These are phyloP conservation scores for Acleris holmiana DNA, from an alignment of 2,888 invertebrate genomes.

Conservation along the genomic window DNA sequence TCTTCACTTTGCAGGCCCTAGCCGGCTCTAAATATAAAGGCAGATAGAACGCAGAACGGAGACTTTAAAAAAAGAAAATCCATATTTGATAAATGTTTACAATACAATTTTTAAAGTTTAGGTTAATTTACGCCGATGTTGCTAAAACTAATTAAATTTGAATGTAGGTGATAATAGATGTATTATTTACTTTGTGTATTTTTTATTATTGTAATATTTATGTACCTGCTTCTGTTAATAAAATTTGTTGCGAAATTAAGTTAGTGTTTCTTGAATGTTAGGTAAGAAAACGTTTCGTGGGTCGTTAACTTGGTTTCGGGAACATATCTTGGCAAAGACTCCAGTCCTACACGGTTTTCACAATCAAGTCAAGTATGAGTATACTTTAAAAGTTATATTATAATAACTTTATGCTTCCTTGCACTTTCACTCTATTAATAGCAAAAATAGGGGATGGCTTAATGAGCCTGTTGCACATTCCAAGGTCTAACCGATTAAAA, in stretches of 20 bases:
- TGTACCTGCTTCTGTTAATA: slow-evolving; percentile 61
- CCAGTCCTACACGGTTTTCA: too few relatives aligned
- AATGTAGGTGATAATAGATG: slow-evolving; percentile 55
- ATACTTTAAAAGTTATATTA: too few relatives aligned
- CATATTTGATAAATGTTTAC: slow-evolving; percentile 29
- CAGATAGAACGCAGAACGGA: slow-evolving; percentile 57
- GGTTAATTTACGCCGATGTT: slow-evolving; percentile 16
- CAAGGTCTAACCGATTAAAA: too few relatives aligned
- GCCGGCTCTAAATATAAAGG: slow-evolving; percentile 79
- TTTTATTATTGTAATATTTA: slow-evolving; percentile 71
- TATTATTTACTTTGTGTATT: slow-evolving; percentile 67
- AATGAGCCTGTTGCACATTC: too few relatives aligned
- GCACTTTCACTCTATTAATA: too few relatives aligned
- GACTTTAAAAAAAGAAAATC: slow-evolving; percentile 35
- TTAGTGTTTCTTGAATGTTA: not conserved
- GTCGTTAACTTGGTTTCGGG: too few relatives aligned
- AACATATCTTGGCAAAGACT: too few relatives aligned
- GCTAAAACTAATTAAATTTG: slow-evolving; percentile 26
- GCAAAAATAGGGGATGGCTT: too few relatives aligned
- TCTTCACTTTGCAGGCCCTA: slow-evolving; percentile 80
- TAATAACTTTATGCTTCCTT: too few relatives aligned
- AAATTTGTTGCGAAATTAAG: slow-evolving; percentile 63
- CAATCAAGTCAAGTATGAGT: too few relatives aligned
- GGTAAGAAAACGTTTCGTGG: too few relatives aligned
- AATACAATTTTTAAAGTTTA: slow-evolving; percentile 16